phyloP scores from a whole-genome alignment of 2,113 vertebrate genomes.

The Ophiodon elongatus region DNA sequence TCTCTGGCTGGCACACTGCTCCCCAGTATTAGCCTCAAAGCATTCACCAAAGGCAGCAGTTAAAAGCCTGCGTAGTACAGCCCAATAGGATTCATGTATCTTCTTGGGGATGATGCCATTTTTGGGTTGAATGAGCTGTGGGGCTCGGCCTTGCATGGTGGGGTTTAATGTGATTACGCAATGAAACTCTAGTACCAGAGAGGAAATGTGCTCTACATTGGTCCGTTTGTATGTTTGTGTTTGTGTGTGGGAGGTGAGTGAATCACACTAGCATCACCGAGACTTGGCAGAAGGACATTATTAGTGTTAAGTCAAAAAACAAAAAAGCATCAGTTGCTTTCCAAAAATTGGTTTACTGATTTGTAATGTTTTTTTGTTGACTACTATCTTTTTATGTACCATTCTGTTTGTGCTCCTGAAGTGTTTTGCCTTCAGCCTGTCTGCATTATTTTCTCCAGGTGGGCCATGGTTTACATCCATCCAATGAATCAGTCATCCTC shows the following conservation, averaged over 20 bases:
- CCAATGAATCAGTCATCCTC: constrained; percentile 90
- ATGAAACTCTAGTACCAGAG: constrained; percentile 30
- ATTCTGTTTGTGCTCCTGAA: background rate
- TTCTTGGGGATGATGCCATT: constrained; percentile 41
- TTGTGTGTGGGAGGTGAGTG: constrained; percentile 59
- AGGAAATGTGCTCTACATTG: constrained; percentile 53
- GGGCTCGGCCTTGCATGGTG: constrained; percentile 35
- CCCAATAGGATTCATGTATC: constrained; percentile 52
- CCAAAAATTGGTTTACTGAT: constrained; percentile 39
- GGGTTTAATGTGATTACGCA: constrained; percentile 65
- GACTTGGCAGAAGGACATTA: constrained; percentile 56
- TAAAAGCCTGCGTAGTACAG: constrained; percentile 48
- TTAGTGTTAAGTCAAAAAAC: constrained; percentile 31
- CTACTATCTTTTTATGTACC: background rate
- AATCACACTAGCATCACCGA: constrained; percentile 55
- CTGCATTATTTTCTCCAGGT: constrained; percentile 81
- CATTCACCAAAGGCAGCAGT: constrained; percentile 59
- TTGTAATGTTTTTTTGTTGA: constrained; percentile 33
- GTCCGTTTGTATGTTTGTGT: constrained; percentile 54
- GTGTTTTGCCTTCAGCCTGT: background rate
- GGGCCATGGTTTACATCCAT: constrained; percentile 88
- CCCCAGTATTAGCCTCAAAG: constrained; percentile 41
- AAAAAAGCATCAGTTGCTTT: constrained; percentile 52
- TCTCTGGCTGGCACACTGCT: constrained; percentile 53
- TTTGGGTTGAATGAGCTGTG: constrained; percentile 38